Percentiles rank a stretch among this genome's conserved stretches.
phyloP scores from a whole-genome alignment of 1,140 invertebrate genomes.

The Drosophila bocki region DNA sequence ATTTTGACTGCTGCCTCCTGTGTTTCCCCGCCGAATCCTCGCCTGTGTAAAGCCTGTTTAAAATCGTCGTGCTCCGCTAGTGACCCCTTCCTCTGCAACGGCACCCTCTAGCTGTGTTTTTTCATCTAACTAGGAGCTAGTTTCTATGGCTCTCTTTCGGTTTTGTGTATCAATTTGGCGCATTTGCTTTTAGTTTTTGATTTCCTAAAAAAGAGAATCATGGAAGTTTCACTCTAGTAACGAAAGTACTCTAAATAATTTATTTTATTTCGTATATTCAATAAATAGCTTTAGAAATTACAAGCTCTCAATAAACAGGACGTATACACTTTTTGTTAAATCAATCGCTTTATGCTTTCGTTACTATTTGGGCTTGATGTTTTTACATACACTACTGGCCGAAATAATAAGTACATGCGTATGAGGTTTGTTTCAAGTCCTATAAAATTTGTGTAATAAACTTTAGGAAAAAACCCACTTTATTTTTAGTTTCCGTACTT shows the following conservation, averaged over 20 bases:
- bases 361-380: neutral
- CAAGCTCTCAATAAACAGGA: neutral
- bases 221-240: neutral
- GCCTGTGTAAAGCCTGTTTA: constrained; percentile 36
- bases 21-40: constrained; percentile 5
- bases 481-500: no score
- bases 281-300: neutral
- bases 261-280: neutral
- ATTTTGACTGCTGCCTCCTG: constrained; percentile 66
- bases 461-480: no score
- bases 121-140: constrained; percentile 18
- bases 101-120: neutral
- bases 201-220: constrained; percentile 17
- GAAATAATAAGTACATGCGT: no score
- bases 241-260: neutral
- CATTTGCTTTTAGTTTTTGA: constrained; percentile 69
- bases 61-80: constrained; percentile 32
- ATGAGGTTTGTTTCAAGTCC: no score
- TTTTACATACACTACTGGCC: no score
- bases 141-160: constrained; percentile 18
- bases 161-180: constrained; percentile 61
- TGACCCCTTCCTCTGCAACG: constrained; percentile 19
- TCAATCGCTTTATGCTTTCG: neutral
- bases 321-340: no score
- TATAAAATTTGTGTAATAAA: no score